Percentiles rank a stretch among this genome's conserved stretches.
phyloP scores from a whole-genome alignment of 2,113 vertebrate species.

The Cyanoramphus novaezelandiae region DNA sequence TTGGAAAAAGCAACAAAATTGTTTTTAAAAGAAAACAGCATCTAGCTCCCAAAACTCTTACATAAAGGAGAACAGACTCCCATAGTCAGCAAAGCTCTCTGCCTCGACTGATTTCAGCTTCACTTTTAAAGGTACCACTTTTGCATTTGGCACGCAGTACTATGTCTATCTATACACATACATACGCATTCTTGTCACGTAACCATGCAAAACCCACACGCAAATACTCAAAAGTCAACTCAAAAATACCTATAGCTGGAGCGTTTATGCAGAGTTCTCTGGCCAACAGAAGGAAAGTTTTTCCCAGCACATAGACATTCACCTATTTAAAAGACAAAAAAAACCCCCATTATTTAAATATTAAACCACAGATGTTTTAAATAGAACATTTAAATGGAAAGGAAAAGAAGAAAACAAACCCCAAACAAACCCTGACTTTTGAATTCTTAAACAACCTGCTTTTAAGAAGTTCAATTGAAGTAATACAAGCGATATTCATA shows the following conservation, averaged over 20 bases:
- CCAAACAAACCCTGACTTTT: neutral
- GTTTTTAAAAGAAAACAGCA: neutral
- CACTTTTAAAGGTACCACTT: neutral
- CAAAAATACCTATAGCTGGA: constrained; percentile 89
- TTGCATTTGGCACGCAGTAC: neutral
- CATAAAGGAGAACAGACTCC: neutral
- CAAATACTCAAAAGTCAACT: constrained; percentile 17
- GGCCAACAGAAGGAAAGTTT: constrained; percentile 91
- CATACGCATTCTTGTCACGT: neutral
- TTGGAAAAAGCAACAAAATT: neutral
- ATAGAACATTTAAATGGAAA: neutral
- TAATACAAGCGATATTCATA: neutral
- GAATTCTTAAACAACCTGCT: neutral
- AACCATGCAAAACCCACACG: neutral
- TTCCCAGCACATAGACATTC: constrained; percentile 93
- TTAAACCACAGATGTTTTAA: constrained; percentile 18
- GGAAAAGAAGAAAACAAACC: neutral
- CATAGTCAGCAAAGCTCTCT: neutral
- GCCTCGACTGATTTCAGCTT: neutral
- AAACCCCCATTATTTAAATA: neutral
- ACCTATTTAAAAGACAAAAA: constrained; percentile 78
- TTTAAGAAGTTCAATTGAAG: neutral
- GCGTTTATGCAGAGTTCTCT: constrained; percentile 97
- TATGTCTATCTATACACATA: neutral
- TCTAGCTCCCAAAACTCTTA: neutral